Percentiles rank a stretch among this genome's conserved stretches.
Conservation (phyloP, 2,113 vertebrate genomes). For the Arvicanthis niloticus region DNA sequence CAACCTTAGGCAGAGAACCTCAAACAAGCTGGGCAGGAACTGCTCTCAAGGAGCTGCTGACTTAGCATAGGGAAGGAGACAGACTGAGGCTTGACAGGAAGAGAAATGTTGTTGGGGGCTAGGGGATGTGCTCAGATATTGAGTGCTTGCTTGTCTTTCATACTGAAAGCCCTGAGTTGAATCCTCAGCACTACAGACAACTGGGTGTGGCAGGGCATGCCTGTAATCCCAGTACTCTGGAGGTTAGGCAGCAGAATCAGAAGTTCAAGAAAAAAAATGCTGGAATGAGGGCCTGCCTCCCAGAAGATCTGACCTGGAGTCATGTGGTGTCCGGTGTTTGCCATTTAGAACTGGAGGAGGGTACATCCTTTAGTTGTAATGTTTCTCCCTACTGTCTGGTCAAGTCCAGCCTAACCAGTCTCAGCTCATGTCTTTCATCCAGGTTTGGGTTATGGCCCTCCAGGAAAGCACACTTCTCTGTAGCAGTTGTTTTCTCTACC, state of each 20-base stretch:
- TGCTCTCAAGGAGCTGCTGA: background rate
- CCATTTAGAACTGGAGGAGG: background rate
- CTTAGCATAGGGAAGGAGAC: background rate
- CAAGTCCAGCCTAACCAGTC: constrained; percentile 17
- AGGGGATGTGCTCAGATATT: background rate
- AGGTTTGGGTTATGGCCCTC: background rate
- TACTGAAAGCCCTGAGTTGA: background rate
- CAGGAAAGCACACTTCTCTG: background rate
- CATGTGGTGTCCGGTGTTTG: background rate
- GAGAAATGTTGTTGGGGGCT: constrained; percentile 1
- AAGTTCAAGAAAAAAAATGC: background rate
- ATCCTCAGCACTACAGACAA: background rate
- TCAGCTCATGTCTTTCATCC: constrained; percentile 11
- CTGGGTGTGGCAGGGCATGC: background rate
- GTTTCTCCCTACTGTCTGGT: background rate
- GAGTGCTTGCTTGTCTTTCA: background rate
- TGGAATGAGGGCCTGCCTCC: background rate
- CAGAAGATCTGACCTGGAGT: background rate
- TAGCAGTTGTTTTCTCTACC: background rate
- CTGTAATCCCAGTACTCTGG: background rate
- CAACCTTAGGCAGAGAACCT: background rate
- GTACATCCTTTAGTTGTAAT: background rate
- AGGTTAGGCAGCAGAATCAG: background rate
- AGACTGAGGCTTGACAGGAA: background rate
- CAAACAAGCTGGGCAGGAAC: constrained; percentile 1